Conservation (phyloP, 2,888 invertebrate genomes). For the Habrosyne pyritoides region DNA sequence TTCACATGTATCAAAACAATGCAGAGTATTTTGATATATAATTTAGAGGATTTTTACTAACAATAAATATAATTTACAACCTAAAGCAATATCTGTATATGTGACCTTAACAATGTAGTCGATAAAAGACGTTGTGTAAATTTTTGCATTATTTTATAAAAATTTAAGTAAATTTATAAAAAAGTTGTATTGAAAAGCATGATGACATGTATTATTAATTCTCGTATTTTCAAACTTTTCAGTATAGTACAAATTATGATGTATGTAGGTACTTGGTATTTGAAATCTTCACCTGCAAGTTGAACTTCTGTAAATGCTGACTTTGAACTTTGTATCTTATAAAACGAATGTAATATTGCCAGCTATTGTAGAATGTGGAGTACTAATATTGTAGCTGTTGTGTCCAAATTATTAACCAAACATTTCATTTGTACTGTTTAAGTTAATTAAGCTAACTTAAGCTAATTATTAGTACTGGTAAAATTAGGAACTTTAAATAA, state of each 20-base stretch:
- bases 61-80: too few relatives aligned
- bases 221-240: neutral
- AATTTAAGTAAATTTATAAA: neutral
- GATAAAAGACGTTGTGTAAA: neutral
- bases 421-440: neutral
- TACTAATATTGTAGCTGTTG: constrained; percentile 1
- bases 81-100: too few relatives aligned
- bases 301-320: neutral
- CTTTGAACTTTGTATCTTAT: neutral
- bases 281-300: neutral
- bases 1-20: too few relatives aligned
- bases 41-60: too few relatives aligned
- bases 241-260: neutral
- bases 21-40: too few relatives aligned
- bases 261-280: neutral
- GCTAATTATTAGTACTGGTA: too few relatives aligned
- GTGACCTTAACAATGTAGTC: neutral
- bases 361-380: neutral
- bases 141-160: neutral
- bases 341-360: neutral
- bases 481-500: neutral
- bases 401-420: neutral
- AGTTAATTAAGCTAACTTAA: too few relatives aligned
- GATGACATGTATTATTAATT: neutral
- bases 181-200: neutral